phyloP scores from a whole-genome alignment of 2,113 vertebrate genomes.

The Fregetta grallaria region DNA sequence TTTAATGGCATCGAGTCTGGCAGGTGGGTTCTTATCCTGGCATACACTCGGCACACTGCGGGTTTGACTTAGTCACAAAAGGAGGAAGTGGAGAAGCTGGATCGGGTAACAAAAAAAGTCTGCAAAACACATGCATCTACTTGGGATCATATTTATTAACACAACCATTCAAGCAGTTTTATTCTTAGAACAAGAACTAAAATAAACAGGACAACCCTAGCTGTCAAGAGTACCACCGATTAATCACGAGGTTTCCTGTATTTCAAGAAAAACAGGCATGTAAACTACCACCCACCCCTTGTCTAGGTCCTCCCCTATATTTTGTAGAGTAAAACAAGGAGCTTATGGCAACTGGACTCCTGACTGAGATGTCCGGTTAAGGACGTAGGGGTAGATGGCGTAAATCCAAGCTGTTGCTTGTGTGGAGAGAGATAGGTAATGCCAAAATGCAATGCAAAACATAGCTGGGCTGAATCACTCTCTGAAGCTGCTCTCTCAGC shows the following conservation, averaged over 20 bases:
- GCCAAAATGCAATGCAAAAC: neutral
- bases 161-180: neutral
- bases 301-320: neutral
- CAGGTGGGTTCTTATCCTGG: constrained; percentile 5
- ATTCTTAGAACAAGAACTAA: constrained; percentile 22
- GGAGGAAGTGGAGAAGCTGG: neutral
- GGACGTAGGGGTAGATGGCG: neutral
- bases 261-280: neutral
- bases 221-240: neutral
- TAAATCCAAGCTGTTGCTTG: neutral
- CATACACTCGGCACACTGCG: neutral
- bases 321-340: neutral
- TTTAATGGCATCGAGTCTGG: constrained; percentile 10
- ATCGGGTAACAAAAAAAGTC: constrained; percentile 18
- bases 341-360: neutral
- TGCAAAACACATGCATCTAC: constrained; percentile 21
- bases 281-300: neutral
- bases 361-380: neutral
- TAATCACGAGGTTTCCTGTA: neutral
- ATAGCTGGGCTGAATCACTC: neutral
- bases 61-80: constrained; percentile 36
- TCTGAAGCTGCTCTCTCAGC: neutral
- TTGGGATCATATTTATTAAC: constrained; percentile 29
- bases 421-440: neutral
- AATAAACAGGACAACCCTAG: constrained; percentile 18